Percentiles rank a stretch among this genome's conserved stretches.
These are phyloP conservation scores for Acholoe squamosa DNA, from an alignment of 2,888 invertebrate genomes.

Conservation along the genomic window DNA sequence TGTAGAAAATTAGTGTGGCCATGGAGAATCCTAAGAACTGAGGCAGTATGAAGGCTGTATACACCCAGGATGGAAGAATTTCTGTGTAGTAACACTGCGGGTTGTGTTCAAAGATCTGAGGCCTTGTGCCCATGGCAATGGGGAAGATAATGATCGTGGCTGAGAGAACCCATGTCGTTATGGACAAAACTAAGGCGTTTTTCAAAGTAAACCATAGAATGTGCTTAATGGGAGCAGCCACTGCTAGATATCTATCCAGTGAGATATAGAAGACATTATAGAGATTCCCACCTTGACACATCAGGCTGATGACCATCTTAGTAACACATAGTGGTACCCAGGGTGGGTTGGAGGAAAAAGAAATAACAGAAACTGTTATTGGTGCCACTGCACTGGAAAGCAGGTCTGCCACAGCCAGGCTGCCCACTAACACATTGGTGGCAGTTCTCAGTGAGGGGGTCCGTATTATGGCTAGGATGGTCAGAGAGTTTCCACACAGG, in stretches of 20 bases:
- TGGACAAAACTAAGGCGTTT: background rate
- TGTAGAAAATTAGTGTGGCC: background rate
- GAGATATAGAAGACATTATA: slow-evolving; percentile 44
- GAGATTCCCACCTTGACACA: slow-evolving; percentile 23
- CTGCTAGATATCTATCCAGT: slow-evolving; percentile 6
- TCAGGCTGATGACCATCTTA: background rate
- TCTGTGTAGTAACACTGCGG: slow-evolving; percentile 30
- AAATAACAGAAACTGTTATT: background rate
- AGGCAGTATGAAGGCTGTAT: background rate
- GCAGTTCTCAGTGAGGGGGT: slow-evolving; percentile 23
- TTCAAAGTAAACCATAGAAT: background rate
- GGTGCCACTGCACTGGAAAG: slow-evolving; percentile 32
- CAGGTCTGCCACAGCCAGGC: slow-evolving; percentile 24
- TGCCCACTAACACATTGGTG: slow-evolving; percentile 29
- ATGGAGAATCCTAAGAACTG: background rate
- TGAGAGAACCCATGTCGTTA: background rate
- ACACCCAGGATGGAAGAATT: background rate
- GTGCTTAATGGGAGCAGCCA: slow-evolving; percentile 10
- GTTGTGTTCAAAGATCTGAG: background rate
- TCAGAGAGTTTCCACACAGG: slow-evolving; percentile 2
- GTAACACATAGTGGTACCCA: slow-evolving; percentile 16
- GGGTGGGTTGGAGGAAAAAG: background rate
- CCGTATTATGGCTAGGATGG: background rate
- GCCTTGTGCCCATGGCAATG: background rate
- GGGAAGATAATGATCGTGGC: background rate